These are phyloP conservation scores for Nannospalax galili DNA, from an alignment of 2,113 vertebrate genomes.

Conservation along the genomic window DNA sequence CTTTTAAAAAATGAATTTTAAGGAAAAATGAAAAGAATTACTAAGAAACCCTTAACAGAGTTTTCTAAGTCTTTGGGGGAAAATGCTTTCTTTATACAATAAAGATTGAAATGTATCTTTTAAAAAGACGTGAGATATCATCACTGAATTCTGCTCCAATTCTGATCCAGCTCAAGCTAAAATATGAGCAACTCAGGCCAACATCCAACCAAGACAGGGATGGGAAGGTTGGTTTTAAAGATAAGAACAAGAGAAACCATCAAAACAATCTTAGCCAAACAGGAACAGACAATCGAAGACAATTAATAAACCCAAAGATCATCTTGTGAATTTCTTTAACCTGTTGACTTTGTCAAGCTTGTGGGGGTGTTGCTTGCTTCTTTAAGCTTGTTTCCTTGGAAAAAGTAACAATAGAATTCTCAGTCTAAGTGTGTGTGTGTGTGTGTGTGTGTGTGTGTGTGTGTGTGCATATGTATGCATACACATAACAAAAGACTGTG, in stretches of 20 bases:
- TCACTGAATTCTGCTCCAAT: background rate
- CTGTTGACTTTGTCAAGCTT: background rate
- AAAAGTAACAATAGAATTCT: background rate
- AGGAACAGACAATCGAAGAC: background rate
- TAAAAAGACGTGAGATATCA: background rate
- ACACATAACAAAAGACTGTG: background rate
- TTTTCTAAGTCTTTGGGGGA: background rate
- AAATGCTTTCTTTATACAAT: background rate
- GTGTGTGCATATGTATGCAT: background rate
- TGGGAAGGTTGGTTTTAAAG: background rate
- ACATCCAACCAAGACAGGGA: background rate
- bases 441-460: background rate
- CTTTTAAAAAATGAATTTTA: too few species aligned
- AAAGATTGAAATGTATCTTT: background rate
- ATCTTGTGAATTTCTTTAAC: slow-evolving; percentile 23
- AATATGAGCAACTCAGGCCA: background rate
- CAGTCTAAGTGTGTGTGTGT: background rate
- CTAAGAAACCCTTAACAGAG: too few species aligned
- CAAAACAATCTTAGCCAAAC: background rate
- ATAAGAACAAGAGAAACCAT: slow-evolving; percentile 13
- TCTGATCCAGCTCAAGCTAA: background rate
- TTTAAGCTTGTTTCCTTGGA: background rate
- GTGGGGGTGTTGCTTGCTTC: background rate
- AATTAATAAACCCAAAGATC: background rate
- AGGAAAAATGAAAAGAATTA: too few species aligned